A percentile compares a stretch with the other conserved stretches of the same genome.
Evolutionary conservation across 2,888 invertebrate genomes (phyloP).

Genomic region (Odontomyia ornata): DNA sequence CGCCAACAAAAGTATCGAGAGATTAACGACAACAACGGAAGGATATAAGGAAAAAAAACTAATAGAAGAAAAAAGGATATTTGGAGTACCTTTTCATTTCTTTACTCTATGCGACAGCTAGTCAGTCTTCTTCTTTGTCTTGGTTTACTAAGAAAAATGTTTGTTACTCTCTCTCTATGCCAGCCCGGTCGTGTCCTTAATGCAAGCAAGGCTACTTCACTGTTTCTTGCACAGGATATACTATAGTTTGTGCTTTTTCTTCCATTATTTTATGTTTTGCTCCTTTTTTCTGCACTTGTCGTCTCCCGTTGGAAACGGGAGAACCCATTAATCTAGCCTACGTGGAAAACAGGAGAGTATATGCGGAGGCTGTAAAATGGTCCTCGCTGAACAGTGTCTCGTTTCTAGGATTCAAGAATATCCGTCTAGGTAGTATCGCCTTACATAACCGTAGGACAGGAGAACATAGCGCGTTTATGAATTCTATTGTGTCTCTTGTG

Average conservation of each 20-base stretch:
- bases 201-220: not conserved
- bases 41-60: not conserved
- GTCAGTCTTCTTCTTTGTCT: too few species aligned
- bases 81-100: not conserved
- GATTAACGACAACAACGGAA: not conserved
- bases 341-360: slow-evolving; percentile 19
- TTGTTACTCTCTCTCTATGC: not conserved
- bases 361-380: slow-evolving; percentile 24
- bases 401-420: not conserved
- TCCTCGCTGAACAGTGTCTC: not conserved
- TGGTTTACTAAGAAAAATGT: not conserved
- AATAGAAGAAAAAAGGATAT: not conserved
- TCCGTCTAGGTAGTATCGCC: not conserved
- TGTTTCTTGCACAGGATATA: not conserved
- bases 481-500: not conserved
- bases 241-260: not conserved
- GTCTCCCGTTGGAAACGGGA: not conserved
- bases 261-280: not conserved
- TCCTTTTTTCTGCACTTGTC: not conserved
- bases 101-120: too few species aligned
- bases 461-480: not conserved
- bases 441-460: too few species aligned
- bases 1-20: too few species aligned
- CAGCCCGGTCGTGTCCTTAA: not conserved
- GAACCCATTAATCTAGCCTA: slow-evolving; percentile 42